These are phyloP conservation scores for Lophochroa leadbeateri DNA, from an alignment of 2,113 vertebrate genomes.

Conservation along the genomic window DNA sequence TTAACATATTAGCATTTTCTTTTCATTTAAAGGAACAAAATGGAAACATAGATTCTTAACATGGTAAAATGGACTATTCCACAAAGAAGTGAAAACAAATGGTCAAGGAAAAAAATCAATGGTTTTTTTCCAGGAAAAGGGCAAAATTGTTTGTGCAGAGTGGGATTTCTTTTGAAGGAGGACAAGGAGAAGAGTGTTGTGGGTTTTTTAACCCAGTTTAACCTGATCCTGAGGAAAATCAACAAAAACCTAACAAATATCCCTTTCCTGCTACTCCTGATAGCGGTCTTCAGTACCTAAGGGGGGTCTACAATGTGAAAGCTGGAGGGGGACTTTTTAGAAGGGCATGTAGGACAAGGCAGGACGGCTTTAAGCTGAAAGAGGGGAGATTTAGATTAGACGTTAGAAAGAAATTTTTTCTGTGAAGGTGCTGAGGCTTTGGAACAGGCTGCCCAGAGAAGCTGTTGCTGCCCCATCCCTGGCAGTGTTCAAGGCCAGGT, in stretches of 20 bases:
- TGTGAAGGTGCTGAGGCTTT: not conserved
- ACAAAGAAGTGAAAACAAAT: not conserved
- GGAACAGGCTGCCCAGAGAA: not conserved
- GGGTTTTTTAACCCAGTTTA: not conserved
- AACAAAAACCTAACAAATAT: not conserved
- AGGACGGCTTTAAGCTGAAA: not conserved
- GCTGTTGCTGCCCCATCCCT: not conserved
- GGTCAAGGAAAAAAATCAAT: not conserved
- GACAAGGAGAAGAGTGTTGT: not conserved
- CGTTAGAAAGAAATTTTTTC: not conserved
- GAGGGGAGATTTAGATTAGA: not conserved
- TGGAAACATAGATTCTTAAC: not conserved
- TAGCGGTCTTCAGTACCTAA: not conserved
- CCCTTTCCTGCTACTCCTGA: not conserved
- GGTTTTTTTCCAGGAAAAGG: not conserved
- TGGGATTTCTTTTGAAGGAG: not conserved
- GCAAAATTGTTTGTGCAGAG: not conserved
- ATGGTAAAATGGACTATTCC: not conserved
- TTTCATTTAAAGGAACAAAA: not conserved
- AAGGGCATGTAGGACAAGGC: not conserved
- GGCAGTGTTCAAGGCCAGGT: fast-evolving
- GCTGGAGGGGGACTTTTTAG: not conserved
- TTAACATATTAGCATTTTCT: not conserved
- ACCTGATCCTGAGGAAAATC: not conserved
- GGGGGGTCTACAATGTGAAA: not conserved